Evolutionary conservation across 2,888 invertebrate species (phyloP).

Genomic region (Lycocerus yunnanus): DNA sequence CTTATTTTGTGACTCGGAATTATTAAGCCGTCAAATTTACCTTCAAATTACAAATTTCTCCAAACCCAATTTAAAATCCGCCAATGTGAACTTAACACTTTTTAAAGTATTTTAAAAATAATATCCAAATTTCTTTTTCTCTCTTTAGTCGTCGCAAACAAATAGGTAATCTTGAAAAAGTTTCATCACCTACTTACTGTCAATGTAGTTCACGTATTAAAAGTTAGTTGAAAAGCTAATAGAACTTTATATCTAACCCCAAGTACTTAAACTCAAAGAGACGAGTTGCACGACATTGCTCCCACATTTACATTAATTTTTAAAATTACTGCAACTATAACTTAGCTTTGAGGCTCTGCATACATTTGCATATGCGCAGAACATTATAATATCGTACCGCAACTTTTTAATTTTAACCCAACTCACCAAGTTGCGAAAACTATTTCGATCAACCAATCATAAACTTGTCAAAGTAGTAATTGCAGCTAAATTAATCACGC

Average conservation of each 20-base stretch:
- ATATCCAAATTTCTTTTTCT: not conserved
- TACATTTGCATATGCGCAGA: not conserved
- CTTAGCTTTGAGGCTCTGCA: not conserved
- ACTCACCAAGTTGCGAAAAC: not conserved
- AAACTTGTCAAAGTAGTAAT: no score
- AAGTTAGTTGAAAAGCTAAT: not conserved
- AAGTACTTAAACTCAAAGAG: not conserved
- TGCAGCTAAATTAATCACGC: no score
- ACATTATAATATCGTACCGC: no score
- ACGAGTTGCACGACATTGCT: not conserved
- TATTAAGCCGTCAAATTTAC: not conserved
- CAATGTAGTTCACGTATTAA: not conserved
- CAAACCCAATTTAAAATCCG: not conserved
- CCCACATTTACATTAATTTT: not conserved
- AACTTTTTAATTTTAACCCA: no score
- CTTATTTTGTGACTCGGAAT: not conserved
- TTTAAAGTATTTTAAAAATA: not conserved
- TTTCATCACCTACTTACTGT: not conserved
- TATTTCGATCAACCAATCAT: no score
- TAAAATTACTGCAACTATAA: not conserved
- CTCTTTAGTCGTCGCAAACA: not conserved
- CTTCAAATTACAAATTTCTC: not conserved
- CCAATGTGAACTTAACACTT: no score
- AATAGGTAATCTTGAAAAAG: not conserved
- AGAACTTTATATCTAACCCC: not conserved